Conservation (phyloP, 2,797 vertebrate genomes). For the Eupleurogrammus muticus region DNA sequence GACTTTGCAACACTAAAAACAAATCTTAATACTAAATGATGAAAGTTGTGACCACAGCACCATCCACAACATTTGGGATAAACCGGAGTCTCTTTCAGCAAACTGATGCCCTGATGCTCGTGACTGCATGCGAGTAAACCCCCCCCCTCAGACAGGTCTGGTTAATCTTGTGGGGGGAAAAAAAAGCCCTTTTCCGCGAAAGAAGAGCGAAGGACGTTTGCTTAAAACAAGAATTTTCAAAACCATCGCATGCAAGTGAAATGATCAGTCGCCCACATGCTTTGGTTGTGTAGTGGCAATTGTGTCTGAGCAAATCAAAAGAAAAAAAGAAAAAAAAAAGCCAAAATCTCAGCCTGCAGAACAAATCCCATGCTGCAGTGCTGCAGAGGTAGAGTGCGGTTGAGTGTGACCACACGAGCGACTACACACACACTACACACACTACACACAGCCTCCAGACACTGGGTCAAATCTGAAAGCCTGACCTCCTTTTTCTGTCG, state of each 20-base stretch:
- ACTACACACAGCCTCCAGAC: conserved; percentile 29
- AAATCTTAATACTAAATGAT: no score
- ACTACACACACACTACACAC: conserved; percentile 19
- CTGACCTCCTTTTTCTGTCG: not conserved
- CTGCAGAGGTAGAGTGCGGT: conserved; percentile 18
- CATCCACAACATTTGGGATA: not conserved
- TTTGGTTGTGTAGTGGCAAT: not conserved
- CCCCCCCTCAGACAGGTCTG: not conserved
- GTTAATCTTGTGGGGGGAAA: not conserved
- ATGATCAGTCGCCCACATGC: not conserved
- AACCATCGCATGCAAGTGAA: not conserved
- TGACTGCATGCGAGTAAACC: not conserved
- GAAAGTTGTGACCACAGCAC: not conserved
- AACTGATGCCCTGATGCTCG: not conserved
- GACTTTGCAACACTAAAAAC: no score
- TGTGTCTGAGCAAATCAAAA: not conserved
- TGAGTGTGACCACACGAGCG: conserved; percentile 2
- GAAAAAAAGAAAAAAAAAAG: not conserved
- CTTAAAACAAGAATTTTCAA: not conserved
- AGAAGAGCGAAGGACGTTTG: not conserved
- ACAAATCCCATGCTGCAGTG: conserved; percentile 19
- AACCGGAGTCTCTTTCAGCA: not conserved
- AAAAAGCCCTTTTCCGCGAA: conserved; percentile 2
- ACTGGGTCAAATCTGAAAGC: conserved; percentile 6
- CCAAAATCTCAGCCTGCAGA: conserved; percentile 21